Conservation (phyloP, 2,113 vertebrate species). For the Engystomops pustulosus region DNA sequence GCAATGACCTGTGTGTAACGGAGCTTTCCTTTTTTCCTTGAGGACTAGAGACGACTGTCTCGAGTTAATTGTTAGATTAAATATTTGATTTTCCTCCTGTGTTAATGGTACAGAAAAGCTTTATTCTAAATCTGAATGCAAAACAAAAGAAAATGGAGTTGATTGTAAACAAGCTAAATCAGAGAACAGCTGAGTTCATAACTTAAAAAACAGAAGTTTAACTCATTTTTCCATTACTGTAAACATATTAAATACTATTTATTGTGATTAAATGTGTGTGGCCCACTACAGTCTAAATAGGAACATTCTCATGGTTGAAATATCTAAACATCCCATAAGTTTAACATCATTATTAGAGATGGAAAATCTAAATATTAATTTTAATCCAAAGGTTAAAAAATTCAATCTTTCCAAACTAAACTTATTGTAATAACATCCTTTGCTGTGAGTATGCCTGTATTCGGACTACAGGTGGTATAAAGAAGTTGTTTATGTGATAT, state of each 20-base stretch:
- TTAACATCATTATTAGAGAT: constrained; percentile 76
- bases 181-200: constrained; percentile 81
- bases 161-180: constrained; percentile 82
- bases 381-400: constrained; percentile 77
- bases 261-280: constrained; percentile 85
- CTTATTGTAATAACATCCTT: constrained; percentile 61
- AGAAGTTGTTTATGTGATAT: constrained; percentile 67
- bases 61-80: constrained; percentile 79
- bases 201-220: constrained; percentile 82
- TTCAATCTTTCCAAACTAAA: constrained; percentile 63
- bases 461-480: constrained; percentile 74
- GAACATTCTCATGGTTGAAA: constrained; percentile 83
- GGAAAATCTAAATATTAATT: constrained; percentile 83
- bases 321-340: constrained; percentile 78
- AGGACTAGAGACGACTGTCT: constrained; percentile 68
- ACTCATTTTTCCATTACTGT: constrained; percentile 82
- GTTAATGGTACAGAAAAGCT: constrained; percentile 38
- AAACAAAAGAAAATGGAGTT: constrained; percentile 83
- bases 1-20: constrained; percentile 11
- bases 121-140: constrained; percentile 66
- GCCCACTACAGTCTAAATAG: constrained; percentile 77
- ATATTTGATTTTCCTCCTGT: constrained; percentile 76
- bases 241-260: constrained; percentile 93
- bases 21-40: constrained; percentile 17
- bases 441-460: constrained; percentile 56